Base-by-base conservation (phyloP, 2,888 invertebrate genomes). In the Drosophila ustulata region DNA sequence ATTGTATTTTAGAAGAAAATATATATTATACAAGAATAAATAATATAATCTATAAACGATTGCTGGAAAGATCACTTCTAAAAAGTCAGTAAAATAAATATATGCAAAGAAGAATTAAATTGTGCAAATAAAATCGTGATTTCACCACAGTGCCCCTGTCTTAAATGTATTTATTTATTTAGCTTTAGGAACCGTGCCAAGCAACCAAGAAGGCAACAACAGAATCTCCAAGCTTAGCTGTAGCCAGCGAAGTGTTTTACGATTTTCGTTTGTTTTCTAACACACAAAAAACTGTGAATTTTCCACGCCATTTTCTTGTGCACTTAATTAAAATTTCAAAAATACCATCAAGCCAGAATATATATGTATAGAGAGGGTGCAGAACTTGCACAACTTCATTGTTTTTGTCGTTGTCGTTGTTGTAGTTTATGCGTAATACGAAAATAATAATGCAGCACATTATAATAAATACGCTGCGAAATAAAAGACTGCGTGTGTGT, bases 401-500 rank as follows among this genome's bases (percentile, higher is more conserved):
- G 45, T 64, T 59, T 61, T 55, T 50, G 41, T 53, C 51, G 59
- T 46, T 53, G 18, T 34, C 52, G 39, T 23, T 56, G 32, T 49
- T 50, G 58, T 47, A 28, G 37, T 26, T 45, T 61, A 50, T 53
- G 8, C 45, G 66, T 75, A 81, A 84, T 82, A 78, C 62, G 61
- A 75, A 87, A 73, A 84, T 80, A 82, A 87, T 84, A 84, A 86
- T 82, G 79, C 78, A 71, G 72, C 67, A 69, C 53, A 81, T 84
- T 80, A 86, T 84, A 83, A 87, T 83, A 83, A 86, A 79, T 80
- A 87, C 66, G 77, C 74, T 68, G 58, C 26, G 41, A 43, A 63
- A 63, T 50, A 53, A 62, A 43, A 47, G 45, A 62, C 50, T 23
- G 7, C 18, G 37, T 50, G 26, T 55, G 37, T 39, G 34, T 28